Evolutionary conservation across 2,113 vertebrate genomes (phyloP).

Genomic region (Arothron firmamentum): DNA sequence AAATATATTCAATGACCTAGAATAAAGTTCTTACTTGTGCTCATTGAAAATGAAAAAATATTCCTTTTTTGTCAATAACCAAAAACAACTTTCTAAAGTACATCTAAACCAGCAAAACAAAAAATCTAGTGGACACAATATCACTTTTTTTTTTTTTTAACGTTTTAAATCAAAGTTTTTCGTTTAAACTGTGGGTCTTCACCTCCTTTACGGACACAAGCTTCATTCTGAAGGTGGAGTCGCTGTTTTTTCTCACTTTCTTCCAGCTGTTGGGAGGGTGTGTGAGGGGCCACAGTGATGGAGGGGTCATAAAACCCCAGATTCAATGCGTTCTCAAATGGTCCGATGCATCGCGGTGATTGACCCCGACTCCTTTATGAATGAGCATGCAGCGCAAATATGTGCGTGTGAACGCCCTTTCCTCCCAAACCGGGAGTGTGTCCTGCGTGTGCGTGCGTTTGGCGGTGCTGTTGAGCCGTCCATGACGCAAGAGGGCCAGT

Average conservation of each 20-base stretch:
- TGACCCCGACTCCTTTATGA: constrained; percentile 21
- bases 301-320: constrained; percentile 31
- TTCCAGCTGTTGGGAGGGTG: constrained; percentile 44
- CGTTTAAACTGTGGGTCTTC: too few relatives aligned
- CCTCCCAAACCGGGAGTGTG: background rate
- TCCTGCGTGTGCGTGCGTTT: constrained; percentile 13
- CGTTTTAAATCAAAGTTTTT: too few relatives aligned
- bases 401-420: constrained; percentile 42
- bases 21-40: too few relatives aligned
- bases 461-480: constrained; percentile 35
- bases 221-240: too few relatives aligned
- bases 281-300: background rate
- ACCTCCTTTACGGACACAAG: too few relatives aligned
- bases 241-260: constrained; percentile 5
- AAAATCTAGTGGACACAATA: too few relatives aligned
- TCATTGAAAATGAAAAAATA: too few relatives aligned
- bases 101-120: too few relatives aligned
- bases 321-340: constrained; percentile 42
- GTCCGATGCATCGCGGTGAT: constrained; percentile 6
- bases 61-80: too few relatives aligned
- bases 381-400: constrained; percentile 27
- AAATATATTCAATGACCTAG: too few relatives aligned
- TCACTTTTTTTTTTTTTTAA: too few relatives aligned
- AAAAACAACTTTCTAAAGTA: too few relatives aligned
- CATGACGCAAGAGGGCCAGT: constrained; percentile 50